Percentiles rank a stretch among this genome's conserved stretches.
Evolutionary conservation across 2,888 invertebrate species (phyloP).

Genomic region (Cetonia aurata): DNA sequence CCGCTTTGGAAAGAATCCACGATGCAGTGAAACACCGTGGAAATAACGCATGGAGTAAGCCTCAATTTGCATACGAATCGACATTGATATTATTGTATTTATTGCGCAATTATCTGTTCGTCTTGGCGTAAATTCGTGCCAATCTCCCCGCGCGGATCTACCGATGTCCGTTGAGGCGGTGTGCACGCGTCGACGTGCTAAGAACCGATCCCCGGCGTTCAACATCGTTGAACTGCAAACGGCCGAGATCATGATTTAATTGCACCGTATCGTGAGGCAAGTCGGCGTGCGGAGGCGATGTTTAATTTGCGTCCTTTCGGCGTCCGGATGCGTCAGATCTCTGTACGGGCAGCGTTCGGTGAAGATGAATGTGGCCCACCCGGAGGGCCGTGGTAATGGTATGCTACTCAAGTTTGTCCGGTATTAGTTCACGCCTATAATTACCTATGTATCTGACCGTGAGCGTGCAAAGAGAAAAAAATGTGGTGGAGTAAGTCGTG

Average conservation of each 20-base stretch:
- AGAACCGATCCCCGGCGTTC: no score
- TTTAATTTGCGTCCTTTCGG: slow-evolving; percentile 38
- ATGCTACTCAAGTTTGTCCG: slow-evolving; percentile 27
- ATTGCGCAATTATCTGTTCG: slow-evolving; percentile 27
- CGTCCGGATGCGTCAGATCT: slow-evolving; percentile 27
- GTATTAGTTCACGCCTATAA: slow-evolving; percentile 24
- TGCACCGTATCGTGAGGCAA: slow-evolving; percentile 8
- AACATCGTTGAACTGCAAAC: no score
- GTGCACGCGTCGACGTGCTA: neutral
- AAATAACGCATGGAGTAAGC: neutral
- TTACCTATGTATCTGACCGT: slow-evolving; percentile 22
- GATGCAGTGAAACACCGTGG: no score
- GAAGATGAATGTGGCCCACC: slow-evolving; percentile 31
- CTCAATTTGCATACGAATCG: slow-evolving; percentile 3
- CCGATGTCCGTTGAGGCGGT: neutral
- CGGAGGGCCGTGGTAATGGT: slow-evolving; percentile 16
- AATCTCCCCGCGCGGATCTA: slow-evolving; percentile 13
- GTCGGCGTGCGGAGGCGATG: slow-evolving; percentile 24
- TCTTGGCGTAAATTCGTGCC: slow-evolving; percentile 18
- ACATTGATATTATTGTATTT: slow-evolving; percentile 23
- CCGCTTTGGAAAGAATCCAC: no score
- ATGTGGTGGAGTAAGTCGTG: neutral
- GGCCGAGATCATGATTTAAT: slow-evolving; percentile 10
- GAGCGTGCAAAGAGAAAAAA: slow-evolving; percentile 16
- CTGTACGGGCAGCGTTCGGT: slow-evolving; percentile 8